A percentile compares a stretch with the other conserved stretches of the same genome.
These are phyloP conservation scores for Scalopus aquaticus DNA, from an alignment of 2,113 vertebrate genomes.

Conservation along the genomic window DNA sequence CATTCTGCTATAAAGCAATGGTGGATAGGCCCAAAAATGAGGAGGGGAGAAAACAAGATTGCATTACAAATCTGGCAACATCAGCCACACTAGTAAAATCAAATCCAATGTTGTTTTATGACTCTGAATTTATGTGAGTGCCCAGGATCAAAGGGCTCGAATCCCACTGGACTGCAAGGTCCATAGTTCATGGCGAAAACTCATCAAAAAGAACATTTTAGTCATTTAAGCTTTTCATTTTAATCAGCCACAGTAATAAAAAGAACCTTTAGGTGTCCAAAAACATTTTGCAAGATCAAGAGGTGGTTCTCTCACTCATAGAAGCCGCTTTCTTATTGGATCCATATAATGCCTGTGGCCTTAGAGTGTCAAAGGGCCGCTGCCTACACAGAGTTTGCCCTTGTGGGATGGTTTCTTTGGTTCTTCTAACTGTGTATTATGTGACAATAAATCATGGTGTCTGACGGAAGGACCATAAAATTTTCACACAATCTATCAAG, in stretches of 20 bases:
- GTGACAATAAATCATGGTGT: slow-evolving; percentile 72
- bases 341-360: slow-evolving; percentile 83
- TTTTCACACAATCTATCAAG: slow-evolving; percentile 80
- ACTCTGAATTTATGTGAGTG: slow-evolving; percentile 87
- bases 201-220: slow-evolving; percentile 90
- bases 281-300: slow-evolving; percentile 89
- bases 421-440: slow-evolving; percentile 79
- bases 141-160: slow-evolving; percentile 88
- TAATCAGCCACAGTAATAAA: slow-evolving; percentile 89
- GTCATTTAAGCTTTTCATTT: slow-evolving; percentile 88
- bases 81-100: slow-evolving; percentile 89
- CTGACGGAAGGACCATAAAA: slow-evolving; percentile 78
- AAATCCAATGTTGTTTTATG: slow-evolving; percentile 88
- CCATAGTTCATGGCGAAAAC: slow-evolving; percentile 88
- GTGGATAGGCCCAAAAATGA: slow-evolving; percentile 75
- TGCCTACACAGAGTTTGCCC: slow-evolving; percentile 71
- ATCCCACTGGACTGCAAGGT: slow-evolving; percentile 86
- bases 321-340: slow-evolving; percentile 85
- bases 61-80: slow-evolving; percentile 86
- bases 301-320: slow-evolving; percentile 81
- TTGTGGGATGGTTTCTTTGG: slow-evolving; percentile 75
- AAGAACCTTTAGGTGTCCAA: slow-evolving; percentile 89
- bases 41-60: slow-evolving; percentile 83
- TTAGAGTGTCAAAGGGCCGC: slow-evolving; percentile 80
- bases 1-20: slow-evolving; percentile 67